phyloP scores from a whole-genome alignment of 2,888 invertebrate species.

The Synergus japonicus region DNA sequence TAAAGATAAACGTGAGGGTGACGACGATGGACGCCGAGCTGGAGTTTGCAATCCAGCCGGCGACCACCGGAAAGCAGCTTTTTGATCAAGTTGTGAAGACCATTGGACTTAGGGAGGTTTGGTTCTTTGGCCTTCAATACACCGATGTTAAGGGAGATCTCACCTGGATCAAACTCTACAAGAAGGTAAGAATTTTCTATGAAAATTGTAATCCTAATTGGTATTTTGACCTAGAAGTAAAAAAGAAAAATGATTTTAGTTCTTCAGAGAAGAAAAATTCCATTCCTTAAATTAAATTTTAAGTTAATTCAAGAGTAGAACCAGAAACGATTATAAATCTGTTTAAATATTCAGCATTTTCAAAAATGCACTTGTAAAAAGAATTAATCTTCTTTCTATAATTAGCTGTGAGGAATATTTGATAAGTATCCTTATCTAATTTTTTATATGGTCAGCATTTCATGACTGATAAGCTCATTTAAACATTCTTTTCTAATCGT shows the following conservation, averaged over 20 bases:
- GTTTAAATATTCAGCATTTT: not conserved
- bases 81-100: slow-evolving; percentile 99
- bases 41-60: slow-evolving; percentile 99
- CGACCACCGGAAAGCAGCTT: slow-evolving; percentile 99
- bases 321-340: not conserved
- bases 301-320: not conserved
- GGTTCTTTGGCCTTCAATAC: slow-evolving; percentile 99
- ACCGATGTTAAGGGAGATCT: slow-evolving; percentile 98
- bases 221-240: not conserved
- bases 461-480: slow-evolving; percentile 13
- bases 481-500: slow-evolving; percentile 13
- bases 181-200: slow-evolving; percentile 88
- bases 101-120: slow-evolving; percentile 98
- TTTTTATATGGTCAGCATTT: not conserved
- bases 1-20: slow-evolving; percentile 98
- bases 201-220: not conserved
- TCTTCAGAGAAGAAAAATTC: not conserved
- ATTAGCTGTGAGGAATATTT: slow-evolving; percentile 17
- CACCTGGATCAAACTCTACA: slow-evolving; percentile 99
- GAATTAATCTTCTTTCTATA: slow-evolving; percentile 17
- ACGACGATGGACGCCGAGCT: slow-evolving; percentile 99
- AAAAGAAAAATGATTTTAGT: not conserved
- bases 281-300: not conserved
- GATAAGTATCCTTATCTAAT: not conserved
- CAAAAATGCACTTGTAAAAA: not conserved